Percentiles rank a stretch among this genome's conserved stretches.
phyloP scores from a whole-genome alignment of 1,140 invertebrate genomes.

The Musca vetustissima region DNA sequence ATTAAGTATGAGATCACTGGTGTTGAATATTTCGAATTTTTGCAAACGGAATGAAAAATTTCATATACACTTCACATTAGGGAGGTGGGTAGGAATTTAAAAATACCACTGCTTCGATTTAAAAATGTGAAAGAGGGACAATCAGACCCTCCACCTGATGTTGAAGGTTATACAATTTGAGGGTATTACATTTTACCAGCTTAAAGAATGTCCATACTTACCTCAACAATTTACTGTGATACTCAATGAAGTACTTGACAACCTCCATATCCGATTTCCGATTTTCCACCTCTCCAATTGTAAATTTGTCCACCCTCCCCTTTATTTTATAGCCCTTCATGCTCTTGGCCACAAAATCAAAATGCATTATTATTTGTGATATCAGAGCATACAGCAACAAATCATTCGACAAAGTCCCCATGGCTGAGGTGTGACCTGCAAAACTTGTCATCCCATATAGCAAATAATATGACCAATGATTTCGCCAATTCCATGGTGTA shows the following conservation, averaged over 20 bases:
- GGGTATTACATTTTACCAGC: no score
- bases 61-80: no score
- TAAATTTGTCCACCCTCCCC: background rate
- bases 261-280: conserved; percentile 31
- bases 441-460: conserved; percentile 33
- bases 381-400: conserved; percentile 37
- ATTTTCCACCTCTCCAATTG: conserved; percentile 2
- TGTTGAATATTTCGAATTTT: no score
- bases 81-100: no score
- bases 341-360: conserved; percentile 32
- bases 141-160: no score
- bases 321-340: conserved; percentile 27
- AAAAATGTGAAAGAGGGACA: no score
- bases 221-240: conserved; percentile 38
- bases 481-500: conserved; percentile 34
- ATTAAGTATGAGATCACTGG: no score
- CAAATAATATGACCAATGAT: conserved; percentile 38
- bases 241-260: conserved; percentile 30
- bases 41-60: no score
- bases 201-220: no score
- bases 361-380: conserved; percentile 46
- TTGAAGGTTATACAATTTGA: no score
- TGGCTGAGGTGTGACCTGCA: conserved; percentile 38
- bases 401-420: conserved; percentile 41
- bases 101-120: no score